phyloP scores from a whole-genome alignment of 2,888 invertebrate species.

The Habrosyne pyritoides region DNA sequence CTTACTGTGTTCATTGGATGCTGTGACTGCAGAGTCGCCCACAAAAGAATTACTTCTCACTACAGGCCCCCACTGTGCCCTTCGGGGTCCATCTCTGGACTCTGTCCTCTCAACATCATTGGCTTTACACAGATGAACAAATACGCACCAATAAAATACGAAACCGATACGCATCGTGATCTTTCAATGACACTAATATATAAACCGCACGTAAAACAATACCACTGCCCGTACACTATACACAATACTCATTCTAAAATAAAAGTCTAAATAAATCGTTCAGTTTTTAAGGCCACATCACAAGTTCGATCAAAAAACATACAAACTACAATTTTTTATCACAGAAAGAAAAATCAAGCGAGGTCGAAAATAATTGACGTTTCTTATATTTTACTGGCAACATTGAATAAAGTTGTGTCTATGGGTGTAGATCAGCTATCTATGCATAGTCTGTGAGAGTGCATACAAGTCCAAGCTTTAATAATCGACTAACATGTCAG shows the following conservation, averaged over 20 bases:
- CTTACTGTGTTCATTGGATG: slow-evolving; percentile 78
- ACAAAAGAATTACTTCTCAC: slow-evolving; percentile 66
- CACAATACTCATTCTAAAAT: slow-evolving; percentile 76
- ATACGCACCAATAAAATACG: slow-evolving; percentile 80
- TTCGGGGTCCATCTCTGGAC: slow-evolving; percentile 65
- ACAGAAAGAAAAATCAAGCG: slow-evolving; percentile 62
- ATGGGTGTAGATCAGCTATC: too few species aligned
- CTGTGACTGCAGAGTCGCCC: slow-evolving; percentile 57
- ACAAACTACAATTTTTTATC: slow-evolving; percentile 67
- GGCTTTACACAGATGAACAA: slow-evolving; percentile 76
- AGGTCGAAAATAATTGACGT: slow-evolving; percentile 62
- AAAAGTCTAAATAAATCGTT: slow-evolving; percentile 48
- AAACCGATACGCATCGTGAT: slow-evolving; percentile 82
- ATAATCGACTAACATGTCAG: slow-evolving; percentile 42
- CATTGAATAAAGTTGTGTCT: slow-evolving; percentile 21
- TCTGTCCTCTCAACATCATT: slow-evolving; percentile 79
- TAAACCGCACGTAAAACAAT: slow-evolving; percentile 61
- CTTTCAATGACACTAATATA: slow-evolving; percentile 72
- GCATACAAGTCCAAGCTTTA: slow-evolving; percentile 20
- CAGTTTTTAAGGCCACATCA: slow-evolving; percentile 68
- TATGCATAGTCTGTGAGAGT: neutral
- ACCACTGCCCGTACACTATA: slow-evolving; percentile 57
- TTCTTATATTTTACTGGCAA: slow-evolving; percentile 33
- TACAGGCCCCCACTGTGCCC: slow-evolving; percentile 73
- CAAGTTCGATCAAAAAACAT: slow-evolving; percentile 63